Evolutionary conservation across 35 echinoderm and acorn worm genomes (phyloP).

Genomic region (Anneissia japonica): DNA sequence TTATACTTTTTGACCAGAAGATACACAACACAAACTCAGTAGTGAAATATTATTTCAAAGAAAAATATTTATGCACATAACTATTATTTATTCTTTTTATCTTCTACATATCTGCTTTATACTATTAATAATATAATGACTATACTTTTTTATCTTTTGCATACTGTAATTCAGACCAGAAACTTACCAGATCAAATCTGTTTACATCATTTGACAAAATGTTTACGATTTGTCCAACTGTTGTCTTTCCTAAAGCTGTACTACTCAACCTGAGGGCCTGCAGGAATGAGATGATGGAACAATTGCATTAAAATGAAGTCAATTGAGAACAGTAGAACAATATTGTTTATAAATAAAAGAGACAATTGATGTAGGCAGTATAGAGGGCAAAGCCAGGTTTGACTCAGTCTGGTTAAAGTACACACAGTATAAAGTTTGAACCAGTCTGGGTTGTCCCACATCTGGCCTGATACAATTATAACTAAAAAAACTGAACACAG

Average conservation of each 20-base stretch:
- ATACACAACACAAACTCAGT: too few relatives aligned
- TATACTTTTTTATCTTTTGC: too few relatives aligned
- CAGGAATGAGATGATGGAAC: background rate
- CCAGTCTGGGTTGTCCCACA: too few relatives aligned
- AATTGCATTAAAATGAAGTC: background rate
- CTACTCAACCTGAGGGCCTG: conserved; percentile 44
- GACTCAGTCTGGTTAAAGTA: background rate
- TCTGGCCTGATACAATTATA: too few relatives aligned
- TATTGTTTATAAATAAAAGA: background rate
- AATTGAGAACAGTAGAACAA: background rate
- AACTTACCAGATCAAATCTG: conserved; percentile 48
- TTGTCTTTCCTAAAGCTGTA: conserved; percentile 38
- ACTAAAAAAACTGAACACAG: too few relatives aligned
- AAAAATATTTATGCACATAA: too few relatives aligned
- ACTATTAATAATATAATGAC: background rate
- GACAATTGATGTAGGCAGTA: background rate
- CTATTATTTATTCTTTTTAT: too few relatives aligned
- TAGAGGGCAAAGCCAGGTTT: background rate
- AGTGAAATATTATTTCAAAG: too few relatives aligned
- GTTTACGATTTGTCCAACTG: conserved; percentile 43
- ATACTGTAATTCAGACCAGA: too few relatives aligned
- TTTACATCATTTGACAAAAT: conserved; percentile 41
- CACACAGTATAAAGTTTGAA: too few relatives aligned
- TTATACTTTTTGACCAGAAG: too few relatives aligned
- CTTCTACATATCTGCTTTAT: too few relatives aligned